These are phyloP conservation scores for Hoplostethus mediterraneus DNA, from an alignment of 2,797 vertebrate species.

Conservation along the genomic window DNA sequence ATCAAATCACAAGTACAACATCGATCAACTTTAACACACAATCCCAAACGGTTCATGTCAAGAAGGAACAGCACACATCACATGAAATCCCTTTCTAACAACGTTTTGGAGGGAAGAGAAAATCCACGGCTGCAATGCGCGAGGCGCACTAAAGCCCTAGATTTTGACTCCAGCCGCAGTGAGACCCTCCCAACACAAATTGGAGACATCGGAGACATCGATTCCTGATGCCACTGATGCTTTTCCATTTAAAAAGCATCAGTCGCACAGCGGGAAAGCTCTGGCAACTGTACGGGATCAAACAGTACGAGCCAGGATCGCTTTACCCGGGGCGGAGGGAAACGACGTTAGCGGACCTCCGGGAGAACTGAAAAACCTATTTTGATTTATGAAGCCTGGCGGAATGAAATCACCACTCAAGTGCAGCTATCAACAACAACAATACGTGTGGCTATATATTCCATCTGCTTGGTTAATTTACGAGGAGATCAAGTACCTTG, in stretches of 20 bases:
- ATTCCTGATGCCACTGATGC: no score
- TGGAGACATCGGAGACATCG: constrained; percentile 6
- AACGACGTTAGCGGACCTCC: constrained; percentile 12
- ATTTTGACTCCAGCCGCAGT: constrained; percentile 20
- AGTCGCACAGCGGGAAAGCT: constrained; percentile 23
- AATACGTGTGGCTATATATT: constrained; percentile 53
- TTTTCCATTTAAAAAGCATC: constrained; percentile 33
- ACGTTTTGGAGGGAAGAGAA: background rate
- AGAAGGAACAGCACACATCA: constrained; percentile 5
- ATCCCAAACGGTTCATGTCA: constrained; percentile 1
- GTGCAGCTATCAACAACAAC: constrained; percentile 28
- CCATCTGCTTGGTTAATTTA: constrained; percentile 23
- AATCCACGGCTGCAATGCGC: constrained; percentile 5
- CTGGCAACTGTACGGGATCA: background rate
- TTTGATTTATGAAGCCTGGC: constrained; percentile 11
- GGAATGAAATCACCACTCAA: constrained; percentile 10
- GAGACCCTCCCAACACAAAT: constrained; percentile 2
- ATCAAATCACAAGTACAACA: constrained; percentile 55
- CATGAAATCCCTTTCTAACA: background rate
- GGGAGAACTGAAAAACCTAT: background rate
- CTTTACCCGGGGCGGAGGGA: constrained; percentile 25
- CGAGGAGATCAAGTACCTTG: background rate
- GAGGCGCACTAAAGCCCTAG: constrained; percentile 8
- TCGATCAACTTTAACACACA: constrained; percentile 34
- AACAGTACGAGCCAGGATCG: constrained; percentile 15